A percentile compares a stretch with the other conserved stretches of the same genome.
phyloP scores from a whole-genome alignment of 2,797 vertebrate genomes.

The Thaleichthys pacificus region DNA sequence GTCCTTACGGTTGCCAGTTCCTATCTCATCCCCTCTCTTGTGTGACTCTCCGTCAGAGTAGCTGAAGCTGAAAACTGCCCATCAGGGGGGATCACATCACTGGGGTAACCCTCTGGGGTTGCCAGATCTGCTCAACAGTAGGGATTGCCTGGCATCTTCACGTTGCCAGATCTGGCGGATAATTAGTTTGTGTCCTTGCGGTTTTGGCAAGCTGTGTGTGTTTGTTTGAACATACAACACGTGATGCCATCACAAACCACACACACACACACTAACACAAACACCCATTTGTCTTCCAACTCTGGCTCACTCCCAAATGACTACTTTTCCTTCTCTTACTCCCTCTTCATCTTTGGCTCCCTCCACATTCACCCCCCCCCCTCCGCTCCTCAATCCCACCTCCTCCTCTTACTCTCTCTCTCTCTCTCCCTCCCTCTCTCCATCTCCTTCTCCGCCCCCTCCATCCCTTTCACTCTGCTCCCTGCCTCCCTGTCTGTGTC shows the following conservation, averaged over 20 bases:
- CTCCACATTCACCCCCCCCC: background rate
- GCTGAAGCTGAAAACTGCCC: background rate
- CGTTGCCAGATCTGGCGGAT: background rate
- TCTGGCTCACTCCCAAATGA: background rate
- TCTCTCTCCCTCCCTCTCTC: background rate
- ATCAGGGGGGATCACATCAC: slow-evolving; percentile 1
- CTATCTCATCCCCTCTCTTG: background rate
- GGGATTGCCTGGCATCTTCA: background rate
- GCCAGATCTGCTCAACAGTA: background rate
- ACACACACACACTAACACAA: background rate
- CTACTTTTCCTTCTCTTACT: background rate
- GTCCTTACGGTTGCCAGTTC: background rate
- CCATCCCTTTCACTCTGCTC: background rate
- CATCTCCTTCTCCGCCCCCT: background rate
- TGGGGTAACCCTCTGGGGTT: background rate
- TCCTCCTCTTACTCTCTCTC: background rate
- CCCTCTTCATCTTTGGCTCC: background rate
- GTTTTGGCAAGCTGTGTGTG: background rate
- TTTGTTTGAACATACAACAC: background rate
- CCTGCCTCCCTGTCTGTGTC: background rate
- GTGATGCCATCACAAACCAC: background rate
- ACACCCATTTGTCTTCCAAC: background rate
- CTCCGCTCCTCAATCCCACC: background rate
- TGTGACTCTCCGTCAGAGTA: background rate
- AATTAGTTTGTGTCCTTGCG: background rate